Evolutionary conservation across 2,113 vertebrate genomes (phyloP), one percentile per base, ranked within the genome.

Genomic region (Euleptes europaea): DNA sequence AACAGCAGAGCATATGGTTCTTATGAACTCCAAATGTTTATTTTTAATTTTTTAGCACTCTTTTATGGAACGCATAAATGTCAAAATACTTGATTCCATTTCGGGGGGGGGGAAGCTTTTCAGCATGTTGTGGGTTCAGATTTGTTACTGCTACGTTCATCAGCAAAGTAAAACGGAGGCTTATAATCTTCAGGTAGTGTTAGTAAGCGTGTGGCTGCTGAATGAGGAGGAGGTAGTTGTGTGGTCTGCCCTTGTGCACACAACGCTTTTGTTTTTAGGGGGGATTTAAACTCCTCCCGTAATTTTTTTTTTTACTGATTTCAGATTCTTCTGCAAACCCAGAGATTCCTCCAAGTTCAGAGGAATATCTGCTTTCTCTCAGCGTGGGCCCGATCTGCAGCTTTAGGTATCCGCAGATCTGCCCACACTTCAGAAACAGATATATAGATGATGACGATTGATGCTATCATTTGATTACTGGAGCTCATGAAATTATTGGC

Each of bases 1-100:
- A 94, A 93, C 87, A 88, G 85, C 80, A 71, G 81, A 91, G 82
- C 92, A 89, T 89, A 88, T 93, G 94, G 91, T 92, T 94, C 92
- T 93, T 91, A 91, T 88, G 85, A 94, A 94, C 86, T 91, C 84
- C 77, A 86, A 86, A 83, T 93, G 87, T 90, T 93, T 93, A 88
- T 95, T 95, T 93, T 95, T 93, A 88, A 94, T 95, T 93, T 95
- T 91, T 89, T 89, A 93, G 86, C 76, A 93, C 31, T 2, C 66
- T 91, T 94, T 93, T 91, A 94, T 89, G 89, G 93, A 92, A 87
- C 88, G 90, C 94, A 93, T 92, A 92, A 92, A 92, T 88, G 89
- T 92, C 93, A 91, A 94, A 95, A 93, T 93, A 92, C 82, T 93
- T 93, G 26, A 91, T 91, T 94, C 90, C 85, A 71, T 65, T 91